Base-by-base conservation (phyloP, 2,113 vertebrate genomes). In the Barbus barbus region DNA sequence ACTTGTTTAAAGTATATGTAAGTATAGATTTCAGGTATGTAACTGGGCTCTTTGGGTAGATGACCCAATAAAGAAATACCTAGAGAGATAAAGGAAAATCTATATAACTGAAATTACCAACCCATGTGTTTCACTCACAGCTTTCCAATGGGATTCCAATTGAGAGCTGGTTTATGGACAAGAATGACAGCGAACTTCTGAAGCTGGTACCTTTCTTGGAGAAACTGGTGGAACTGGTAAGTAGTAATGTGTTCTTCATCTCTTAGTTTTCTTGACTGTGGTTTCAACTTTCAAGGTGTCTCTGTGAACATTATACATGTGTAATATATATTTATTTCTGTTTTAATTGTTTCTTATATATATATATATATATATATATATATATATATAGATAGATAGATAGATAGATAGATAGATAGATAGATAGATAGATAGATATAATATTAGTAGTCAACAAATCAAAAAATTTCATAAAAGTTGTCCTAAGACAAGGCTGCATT, bases 111-210 rank as follows among this genome's bases (percentile, higher is more conserved):
- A 72, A 71, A 48, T 65, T 2, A 4, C 11, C 11, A 13, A 3
- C 22, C 44, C 41, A 20, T 71, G 11, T 69, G 36, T 48, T 78
- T 22, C 87, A 41, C 78, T 85, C 58, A 74, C 86, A 98, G 97
- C 95, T 99, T 92, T 99, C 97, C 89, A 99, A 99, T 93, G 98
- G 98, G 87, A 99, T 99, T 92, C 98, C 97, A 89, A 99, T 99
- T 93, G 98, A 99, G 93, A 99, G 98, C 93, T 99, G 98, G 98
- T 99, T 99, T 93, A 97, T 99, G 97, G 98, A 99, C 94, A 99
- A 95, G 94, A 98, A 98, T 88, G 98, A 99, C 95, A 98, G 95
- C 73, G 97, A 99, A 92, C 96, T 99, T 86, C 94, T 99, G 93
- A 99, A 99, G 93, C 92, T 99, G 93, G 98, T 99, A 89, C 97